Base-by-base conservation (phyloP, 1,140 invertebrate species). In the Drosophila mayri region DNA sequence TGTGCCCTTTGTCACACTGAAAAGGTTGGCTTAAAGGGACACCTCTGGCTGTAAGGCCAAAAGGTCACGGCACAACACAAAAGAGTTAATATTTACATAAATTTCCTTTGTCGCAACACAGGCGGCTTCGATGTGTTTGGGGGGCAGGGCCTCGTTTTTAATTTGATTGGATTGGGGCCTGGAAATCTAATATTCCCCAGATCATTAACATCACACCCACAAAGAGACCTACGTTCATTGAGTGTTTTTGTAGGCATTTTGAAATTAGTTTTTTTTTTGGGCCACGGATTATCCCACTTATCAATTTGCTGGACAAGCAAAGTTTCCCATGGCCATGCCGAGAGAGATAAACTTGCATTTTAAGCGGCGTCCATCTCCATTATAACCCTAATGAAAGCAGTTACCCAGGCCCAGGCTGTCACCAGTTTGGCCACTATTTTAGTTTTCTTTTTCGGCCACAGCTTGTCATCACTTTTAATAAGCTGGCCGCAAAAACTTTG, bases 401-500 rank as follows among this genome's bases (percentile, higher is more conserved):
- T 74, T 50, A 12, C 18, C 28, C 28, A 12, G 10, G 12, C 14
- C 12, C 50, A 18, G 28, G n/a, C 35, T 37, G 7, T 8, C 52
- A 10, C 12, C 32, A 14, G 14, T 25, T 38, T 20, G 25, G 7
- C 30, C 67, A 46, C 50, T 37, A 49, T 32, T 28, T 50, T 50
- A 35, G 49, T 25, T 43, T 65, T 66, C 38, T 25, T 58, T 73
- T 50, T 73, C 11, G 73, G 70, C 67, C 73, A 65, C 75, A 88
- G 79, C 83, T 83, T 86, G 83, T 86, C 83, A 88, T 86, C 84
- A 88, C 80, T 86, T 86, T 86, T 86, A 86, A 86, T 86, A 86
- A 88, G 83, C 85, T 84, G 84, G 80, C 79, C 83, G 76, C 84
- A 88, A 76, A 83, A 84, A 84, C 59, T 81, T 86, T 84, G 67